Evolutionary conservation across 2,797 vertebrate genomes (phyloP), one percentile per base, ranked within the genome.

Genomic region (Siniperca scherzeri): DNA sequence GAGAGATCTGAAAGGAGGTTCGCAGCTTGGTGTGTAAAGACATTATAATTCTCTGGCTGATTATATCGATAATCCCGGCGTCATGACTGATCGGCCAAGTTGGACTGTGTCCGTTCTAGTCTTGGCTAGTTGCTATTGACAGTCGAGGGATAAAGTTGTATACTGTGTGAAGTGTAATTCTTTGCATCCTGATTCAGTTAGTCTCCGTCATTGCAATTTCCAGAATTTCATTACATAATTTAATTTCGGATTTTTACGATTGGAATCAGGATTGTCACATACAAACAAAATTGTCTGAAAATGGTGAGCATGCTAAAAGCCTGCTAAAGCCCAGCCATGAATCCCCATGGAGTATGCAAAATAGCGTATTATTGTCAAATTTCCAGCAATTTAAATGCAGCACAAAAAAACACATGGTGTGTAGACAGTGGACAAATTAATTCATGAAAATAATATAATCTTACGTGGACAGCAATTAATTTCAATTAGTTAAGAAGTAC

Each of bases 271-370:
- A 55, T 22, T 33, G 3, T 44, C 42, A 66, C 11, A 21, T 7
- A 14, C 17, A 22, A 33, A 22, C 65, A 14, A 9, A 7, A 48
- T 21, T 48, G 40, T 46, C 16, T 11, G 42, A 9, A 40, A 52
- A 40, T 40, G 14, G 14, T 50, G 16, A 40, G 33, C 46, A 19
- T 38, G 70, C 60, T 83, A 83, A 89, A 83, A 71, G 84, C 80
- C 74, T 74, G 77, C 68, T 73, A 65, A 67, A 86, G 72, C 70
- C 62, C 72, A 75, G 60, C 66, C 79, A 78, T 70, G 69, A 66
- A 61, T 81, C 71, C 72, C 57, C 10, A 40, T 57, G 48, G 77
- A 82, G 61, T 44, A 22, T 33, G 7, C 25, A 70, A 38, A 57
- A 46, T 14, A 12, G 21, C 50, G 55, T 61, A 13, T 53, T 55